Conservation (phyloP, 2,888 invertebrate species). For the Drosophila sordidula region DNA sequence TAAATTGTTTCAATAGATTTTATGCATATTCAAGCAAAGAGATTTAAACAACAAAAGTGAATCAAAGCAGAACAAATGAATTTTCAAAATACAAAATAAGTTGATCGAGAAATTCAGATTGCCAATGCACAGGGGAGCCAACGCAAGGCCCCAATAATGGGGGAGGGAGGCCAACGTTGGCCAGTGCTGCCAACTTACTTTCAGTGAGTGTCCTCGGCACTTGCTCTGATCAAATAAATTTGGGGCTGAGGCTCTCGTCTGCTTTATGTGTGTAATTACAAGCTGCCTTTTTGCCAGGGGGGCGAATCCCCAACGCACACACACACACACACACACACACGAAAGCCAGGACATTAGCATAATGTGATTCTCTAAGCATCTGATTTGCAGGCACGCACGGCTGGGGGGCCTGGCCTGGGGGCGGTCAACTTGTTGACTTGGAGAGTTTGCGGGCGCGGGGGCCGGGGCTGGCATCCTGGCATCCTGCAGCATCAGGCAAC, state of each 20-base stretch:
- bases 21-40: slow-evolving; percentile 14
- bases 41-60: slow-evolving; percentile 9
- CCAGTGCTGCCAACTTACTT: background rate
- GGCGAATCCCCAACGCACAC: slow-evolving; percentile 5
- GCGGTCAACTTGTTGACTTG: slow-evolving; percentile 74
- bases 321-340: background rate
- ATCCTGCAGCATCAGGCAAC: slow-evolving; percentile 26
- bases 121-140: background rate
- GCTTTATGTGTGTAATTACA: slow-evolving; percentile 72
- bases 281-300: slow-evolving; percentile 31
- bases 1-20: background rate
- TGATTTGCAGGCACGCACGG: slow-evolving; percentile 59
- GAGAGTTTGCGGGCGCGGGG: slow-evolving; percentile 1
- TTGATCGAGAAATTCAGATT: slow-evolving; percentile 15
- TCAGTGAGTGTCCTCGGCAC: slow-evolving; percentile 1
- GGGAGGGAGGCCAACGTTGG: too few species aligned
- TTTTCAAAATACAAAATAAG: slow-evolving; percentile 5
- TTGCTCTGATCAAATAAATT: slow-evolving; percentile 62
- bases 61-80: slow-evolving; percentile 4
- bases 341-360: slow-evolving; percentile 71
- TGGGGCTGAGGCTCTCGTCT: slow-evolving; percentile 55
- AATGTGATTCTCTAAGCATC: slow-evolving; percentile 71
- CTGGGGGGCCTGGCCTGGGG: slow-evolving; percentile 25
- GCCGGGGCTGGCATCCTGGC: slow-evolving; percentile 13
- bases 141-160: background rate